Evolutionary conservation across 2,888 invertebrate genomes (phyloP).

Genomic region (Cotesia congregata): DNA sequence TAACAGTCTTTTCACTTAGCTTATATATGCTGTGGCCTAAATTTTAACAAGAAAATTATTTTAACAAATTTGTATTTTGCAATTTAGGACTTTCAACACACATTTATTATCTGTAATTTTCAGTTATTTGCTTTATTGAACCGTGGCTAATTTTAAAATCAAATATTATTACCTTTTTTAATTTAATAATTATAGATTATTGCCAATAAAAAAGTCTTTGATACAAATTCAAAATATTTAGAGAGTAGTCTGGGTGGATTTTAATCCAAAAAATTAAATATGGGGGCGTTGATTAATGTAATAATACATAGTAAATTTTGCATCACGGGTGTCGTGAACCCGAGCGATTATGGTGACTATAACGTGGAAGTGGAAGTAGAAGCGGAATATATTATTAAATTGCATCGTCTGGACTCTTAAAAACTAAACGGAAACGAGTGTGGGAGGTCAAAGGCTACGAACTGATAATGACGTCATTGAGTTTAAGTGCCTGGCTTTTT

Average conservation of each 20-base stretch:
- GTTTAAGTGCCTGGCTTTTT: constrained; percentile 18
- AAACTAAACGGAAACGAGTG: constrained; percentile 49
- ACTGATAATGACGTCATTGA: constrained; percentile 53
- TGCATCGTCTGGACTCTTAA: constrained; percentile 21
- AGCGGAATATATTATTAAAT: constrained; percentile 22
- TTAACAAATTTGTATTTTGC: neutral
- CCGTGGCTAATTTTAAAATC: neutral
- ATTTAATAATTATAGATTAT: neutral
- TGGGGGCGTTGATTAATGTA: neutral
- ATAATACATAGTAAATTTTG: neutral
- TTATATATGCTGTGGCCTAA: neutral
- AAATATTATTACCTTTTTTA: neutral
- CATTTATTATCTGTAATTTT: neutral
- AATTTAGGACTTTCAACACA: neutral
- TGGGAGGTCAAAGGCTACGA: constrained; percentile 52
- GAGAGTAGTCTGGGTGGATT: no score
- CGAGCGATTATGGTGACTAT: neutral
- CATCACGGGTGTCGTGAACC: neutral
- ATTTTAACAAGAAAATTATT: neutral
- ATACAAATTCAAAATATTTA: no score
- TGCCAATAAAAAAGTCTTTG: neutral
- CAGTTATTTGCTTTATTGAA: neutral
- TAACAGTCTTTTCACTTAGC: neutral
- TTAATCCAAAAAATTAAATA: neutral
- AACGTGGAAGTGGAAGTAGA: constrained; percentile 5